A percentile compares a stretch with the other conserved stretches of the same genome.
phyloP scores from a whole-genome alignment of 2,113 vertebrate species.

The Phalacrocorax aristotelis region DNA sequence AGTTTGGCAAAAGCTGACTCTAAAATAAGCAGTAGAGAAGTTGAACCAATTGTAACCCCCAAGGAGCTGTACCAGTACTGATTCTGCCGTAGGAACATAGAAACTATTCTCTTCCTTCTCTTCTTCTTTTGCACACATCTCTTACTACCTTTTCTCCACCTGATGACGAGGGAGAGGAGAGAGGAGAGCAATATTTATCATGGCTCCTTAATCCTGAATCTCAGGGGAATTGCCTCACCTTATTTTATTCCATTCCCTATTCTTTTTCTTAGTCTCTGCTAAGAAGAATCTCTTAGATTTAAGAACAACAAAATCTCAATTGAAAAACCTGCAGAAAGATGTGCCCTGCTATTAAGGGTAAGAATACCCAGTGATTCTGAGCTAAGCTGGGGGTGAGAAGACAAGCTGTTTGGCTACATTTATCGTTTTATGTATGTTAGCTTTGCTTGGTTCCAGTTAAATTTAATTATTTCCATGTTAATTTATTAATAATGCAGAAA shows the following conservation, averaged over 20 bases:
- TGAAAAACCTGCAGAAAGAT: not conserved
- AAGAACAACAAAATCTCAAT: not conserved
- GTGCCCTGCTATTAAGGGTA: not conserved
- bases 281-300: not conserved
- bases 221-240: not conserved
- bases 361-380: not conserved
- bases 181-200: not conserved
- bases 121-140: not conserved
- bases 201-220: not conserved
- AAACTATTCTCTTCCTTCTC: not conserved
- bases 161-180: not conserved
- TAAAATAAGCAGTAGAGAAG: not conserved
- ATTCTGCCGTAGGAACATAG: not conserved
- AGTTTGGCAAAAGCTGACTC: not conserved
- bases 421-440: not conserved
- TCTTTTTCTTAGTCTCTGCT: not conserved
- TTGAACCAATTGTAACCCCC: not conserved
- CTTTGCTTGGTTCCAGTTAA: not conserved
- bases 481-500: not conserved
- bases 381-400: not conserved
- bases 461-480: not conserved
- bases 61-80: not conserved
- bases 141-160: not conserved
- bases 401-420: not conserved
- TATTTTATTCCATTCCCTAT: not conserved